Evolutionary conservation across 1,140 invertebrate species (phyloP).

Genomic region (Drosophila melanogaster): Release_6_plus_ISO1_MT NT_033777.3:4771501-4772000

Average conservation of each 20-base stretch:
- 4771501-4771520: constrained; percentile 49
- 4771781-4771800: constrained; percentile 32
- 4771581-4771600: constrained; percentile 14
- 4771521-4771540: constrained; percentile 28
- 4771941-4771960: constrained; percentile 2
- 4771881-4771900: not conserved
- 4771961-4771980: constrained; percentile 22
- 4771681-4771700: not conserved
- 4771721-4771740: constrained; percentile 1
- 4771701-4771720: not conserved
- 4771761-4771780: constrained; percentile 13
- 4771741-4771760: constrained; percentile 29
- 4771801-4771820: constrained; percentile 23
- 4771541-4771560: constrained; percentile 9
- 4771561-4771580: constrained; percentile 20
- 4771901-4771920: constrained; percentile 8
- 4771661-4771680: not conserved
- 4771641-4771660: not conserved
- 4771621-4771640: constrained; percentile 29
- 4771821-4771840: constrained; percentile 1
- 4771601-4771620: not conserved
- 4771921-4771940: constrained; percentile 10
- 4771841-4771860: constrained; percentile 1
- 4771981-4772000: constrained; percentile 26
- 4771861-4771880: not conserved